Evolutionary conservation across 1,140 invertebrate species (phyloP).

Genomic region (Pseudachorutes palmiensis): DNA sequence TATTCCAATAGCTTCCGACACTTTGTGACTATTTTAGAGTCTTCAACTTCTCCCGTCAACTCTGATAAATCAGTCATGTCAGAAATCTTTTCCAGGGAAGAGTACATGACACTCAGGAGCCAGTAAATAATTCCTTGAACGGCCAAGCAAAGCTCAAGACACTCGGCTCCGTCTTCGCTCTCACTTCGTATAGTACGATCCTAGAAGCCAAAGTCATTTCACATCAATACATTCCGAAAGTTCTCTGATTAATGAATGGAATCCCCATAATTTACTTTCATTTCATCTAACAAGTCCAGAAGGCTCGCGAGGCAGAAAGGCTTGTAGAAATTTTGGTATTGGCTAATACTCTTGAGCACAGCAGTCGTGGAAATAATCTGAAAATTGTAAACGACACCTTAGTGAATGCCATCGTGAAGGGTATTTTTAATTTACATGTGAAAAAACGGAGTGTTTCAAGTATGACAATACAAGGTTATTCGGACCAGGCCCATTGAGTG

Average conservation of each 20-base stretch:
- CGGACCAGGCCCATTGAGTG: conserved; percentile 79
- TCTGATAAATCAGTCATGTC: conserved; percentile 29
- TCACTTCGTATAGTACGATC: conserved; percentile 48
- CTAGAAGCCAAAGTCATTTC: conserved; percentile 39
- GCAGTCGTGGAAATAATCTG: conserved; percentile 80
- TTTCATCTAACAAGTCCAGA: conserved; percentile 73
- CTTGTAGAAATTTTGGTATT: conserved; percentile 80
- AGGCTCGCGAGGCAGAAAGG: conserved; percentile 78
- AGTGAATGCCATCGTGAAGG: not conserved
- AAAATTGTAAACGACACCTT: conserved; percentile 70
- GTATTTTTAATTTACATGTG: conserved; percentile 50
- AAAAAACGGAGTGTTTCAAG: conserved; percentile 80
- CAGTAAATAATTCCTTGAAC: conserved; percentile 68
- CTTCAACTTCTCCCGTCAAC: conserved; percentile 37
- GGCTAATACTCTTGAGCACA: conserved; percentile 74
- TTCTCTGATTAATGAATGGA: not conserved
- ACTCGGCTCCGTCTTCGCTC: conserved; percentile 66
- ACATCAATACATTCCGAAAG: conserved; percentile 14
- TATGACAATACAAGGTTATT: conserved; percentile 85
- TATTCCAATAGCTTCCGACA: conserved; percentile 42
- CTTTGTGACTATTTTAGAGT: conserved; percentile 43
- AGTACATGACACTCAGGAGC: conserved; percentile 68
- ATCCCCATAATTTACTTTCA: conserved; percentile 50
- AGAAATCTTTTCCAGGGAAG: conserved; percentile 46
- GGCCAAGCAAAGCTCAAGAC: conserved; percentile 61